A percentile compares a stretch with the other conserved stretches of the same genome.
These are phyloP conservation scores for Heliopora coerulea DNA, from an alignment of 92 coral and sea anemone species.

Conservation along the genomic window DNA sequence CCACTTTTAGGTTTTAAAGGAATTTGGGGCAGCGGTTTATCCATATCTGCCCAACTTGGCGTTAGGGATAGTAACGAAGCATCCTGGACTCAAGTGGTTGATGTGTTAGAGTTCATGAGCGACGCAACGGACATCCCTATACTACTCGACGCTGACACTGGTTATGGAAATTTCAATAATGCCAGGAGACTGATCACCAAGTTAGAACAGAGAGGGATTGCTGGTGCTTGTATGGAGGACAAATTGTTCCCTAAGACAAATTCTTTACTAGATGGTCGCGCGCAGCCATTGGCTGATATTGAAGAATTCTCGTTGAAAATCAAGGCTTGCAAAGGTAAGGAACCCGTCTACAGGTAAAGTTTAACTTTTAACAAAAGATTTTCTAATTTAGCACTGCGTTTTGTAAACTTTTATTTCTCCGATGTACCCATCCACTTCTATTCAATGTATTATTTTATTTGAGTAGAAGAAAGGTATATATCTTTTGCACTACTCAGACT, in stretches of 20 bases:
- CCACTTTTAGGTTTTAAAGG: slow-evolving; percentile 83
- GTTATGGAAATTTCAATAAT: slow-evolving; percentile 97
- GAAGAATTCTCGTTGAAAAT: slow-evolving; percentile 91
- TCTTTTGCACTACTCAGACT: no score
- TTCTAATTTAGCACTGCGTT: no score
- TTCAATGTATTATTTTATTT: no score
- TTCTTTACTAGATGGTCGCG: slow-evolving; percentile 92
- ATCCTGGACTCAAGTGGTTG: slow-evolving; percentile 97
- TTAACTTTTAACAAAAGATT: no score
- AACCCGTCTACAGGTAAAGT: no score
- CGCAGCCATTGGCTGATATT: slow-evolving; percentile 94
- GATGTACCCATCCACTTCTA: no score
- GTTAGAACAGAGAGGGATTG: slow-evolving; percentile 89
- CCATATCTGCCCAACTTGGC: slow-evolving; percentile 95
- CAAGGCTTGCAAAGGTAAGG: slow-evolving; percentile 96
- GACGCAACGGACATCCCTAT: slow-evolving; percentile 96
- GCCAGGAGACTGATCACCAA: slow-evolving; percentile 90
- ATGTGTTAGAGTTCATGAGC: slow-evolving; percentile 97
- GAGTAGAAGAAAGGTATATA: no score
- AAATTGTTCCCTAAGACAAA: slow-evolving; percentile 97
- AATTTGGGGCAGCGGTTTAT: slow-evolving; percentile 98
- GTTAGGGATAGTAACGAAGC: slow-evolving; percentile 99
- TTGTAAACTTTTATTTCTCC: no score
- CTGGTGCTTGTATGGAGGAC: slow-evolving; percentile 97
- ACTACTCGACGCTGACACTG: slow-evolving; percentile 95